phyloP scores from a whole-genome alignment of 2,113 vertebrate species.

The Rana temporaria region DNA sequence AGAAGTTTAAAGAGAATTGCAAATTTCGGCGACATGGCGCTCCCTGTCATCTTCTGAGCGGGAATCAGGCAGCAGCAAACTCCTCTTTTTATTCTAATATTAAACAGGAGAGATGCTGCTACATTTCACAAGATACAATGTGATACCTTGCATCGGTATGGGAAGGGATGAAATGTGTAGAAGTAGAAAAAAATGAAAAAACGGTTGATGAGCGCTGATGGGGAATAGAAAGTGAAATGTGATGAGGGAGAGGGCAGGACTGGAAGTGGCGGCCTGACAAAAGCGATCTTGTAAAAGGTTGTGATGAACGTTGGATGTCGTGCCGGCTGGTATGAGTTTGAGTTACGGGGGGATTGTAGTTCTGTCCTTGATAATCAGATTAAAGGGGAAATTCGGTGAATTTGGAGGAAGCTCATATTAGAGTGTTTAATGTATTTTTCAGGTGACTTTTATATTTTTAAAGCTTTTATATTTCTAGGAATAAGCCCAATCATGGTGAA shows the following conservation, averaged over 20 bases:
- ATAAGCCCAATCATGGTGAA: too few species aligned
- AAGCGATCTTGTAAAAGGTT: constrained; percentile 14
- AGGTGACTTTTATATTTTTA: too few species aligned
- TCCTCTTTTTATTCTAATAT: constrained; percentile 7
- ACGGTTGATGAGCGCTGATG: background rate
- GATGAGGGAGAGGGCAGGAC: background rate
- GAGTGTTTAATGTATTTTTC: too few species aligned
- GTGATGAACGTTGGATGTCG: background rate
- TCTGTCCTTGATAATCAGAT: background rate
- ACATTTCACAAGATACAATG: constrained; percentile 12
- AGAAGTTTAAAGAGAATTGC: constrained; percentile 31
- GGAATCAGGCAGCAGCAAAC: background rate
- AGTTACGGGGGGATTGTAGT: background rate
- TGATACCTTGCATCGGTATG: background rate
- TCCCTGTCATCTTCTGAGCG: constrained; percentile 11
- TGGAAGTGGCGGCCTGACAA: constrained; percentile 1
- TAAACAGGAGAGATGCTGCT: constrained; percentile 8
- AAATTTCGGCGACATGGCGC: constrained; percentile 17
- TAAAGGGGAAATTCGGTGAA: too few species aligned
- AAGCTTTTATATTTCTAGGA: too few species aligned
- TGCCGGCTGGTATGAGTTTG: background rate
- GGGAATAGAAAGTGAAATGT: background rate
- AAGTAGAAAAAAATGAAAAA: background rate
- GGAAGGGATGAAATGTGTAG: background rate
- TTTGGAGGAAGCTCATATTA: too few species aligned